Conservation (phyloP, 1,140 invertebrate genomes). For the Brachionus manjavacas region DNA sequence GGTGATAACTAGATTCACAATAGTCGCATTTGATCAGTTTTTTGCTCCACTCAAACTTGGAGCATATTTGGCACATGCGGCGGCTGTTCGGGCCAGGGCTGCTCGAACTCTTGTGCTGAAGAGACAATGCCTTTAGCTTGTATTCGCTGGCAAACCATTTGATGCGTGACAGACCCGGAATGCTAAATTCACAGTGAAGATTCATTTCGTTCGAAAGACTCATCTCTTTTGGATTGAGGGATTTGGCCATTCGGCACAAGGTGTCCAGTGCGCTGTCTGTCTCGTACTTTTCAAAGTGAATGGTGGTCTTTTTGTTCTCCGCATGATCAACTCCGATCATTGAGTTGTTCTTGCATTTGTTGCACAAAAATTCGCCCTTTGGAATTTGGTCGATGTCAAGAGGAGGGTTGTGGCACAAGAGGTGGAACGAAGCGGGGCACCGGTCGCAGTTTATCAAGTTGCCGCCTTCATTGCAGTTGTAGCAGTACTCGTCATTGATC, state of each 20-base stretch:
- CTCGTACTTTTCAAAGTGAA: constrained; percentile 44
- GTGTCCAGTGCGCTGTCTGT: constrained; percentile 63
- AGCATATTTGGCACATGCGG: constrained; percentile 48
- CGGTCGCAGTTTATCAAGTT: constrained; percentile 90
- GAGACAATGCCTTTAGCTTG: background rate
- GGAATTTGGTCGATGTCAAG: constrained; percentile 79
- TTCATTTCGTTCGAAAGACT: constrained; percentile 62
- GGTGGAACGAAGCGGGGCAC: constrained; percentile 87
- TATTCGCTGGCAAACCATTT: constrained; percentile 10
- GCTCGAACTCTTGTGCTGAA: background rate
- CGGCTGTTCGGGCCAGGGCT: background rate
- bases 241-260: constrained; percentile 71
- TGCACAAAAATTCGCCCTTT: constrained; percentile 82
- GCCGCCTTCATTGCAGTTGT: constrained; percentile 74
- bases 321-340: background rate
- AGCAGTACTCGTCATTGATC: constrained; percentile 87
- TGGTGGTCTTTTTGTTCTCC: constrained; percentile 19
- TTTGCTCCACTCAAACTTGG: constrained; percentile 73
- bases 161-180: background rate
- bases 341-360: constrained; percentile 64
- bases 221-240: constrained; percentile 81
- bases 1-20: constrained; percentile 80
- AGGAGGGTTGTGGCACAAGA: constrained; percentile 85
- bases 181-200: background rate
- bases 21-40: constrained; percentile 81